Evolutionary conservation across 2,113 vertebrate species (phyloP).

Genomic region (Silurus glanis): DNA sequence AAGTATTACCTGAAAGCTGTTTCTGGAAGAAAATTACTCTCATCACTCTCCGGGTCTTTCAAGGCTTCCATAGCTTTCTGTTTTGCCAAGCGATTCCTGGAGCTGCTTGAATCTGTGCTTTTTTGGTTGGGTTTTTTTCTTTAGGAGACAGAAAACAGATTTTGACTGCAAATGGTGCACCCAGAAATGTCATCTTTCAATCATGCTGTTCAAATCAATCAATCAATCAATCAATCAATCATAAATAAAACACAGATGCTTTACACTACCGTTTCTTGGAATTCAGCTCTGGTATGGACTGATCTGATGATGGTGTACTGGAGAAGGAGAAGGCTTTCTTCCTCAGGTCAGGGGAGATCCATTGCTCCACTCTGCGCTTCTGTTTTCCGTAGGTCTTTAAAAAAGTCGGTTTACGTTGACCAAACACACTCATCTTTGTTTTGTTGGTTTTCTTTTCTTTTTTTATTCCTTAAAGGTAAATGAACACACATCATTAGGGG

Average conservation of each 20-base stretch:
- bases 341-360: constrained; percentile 65
- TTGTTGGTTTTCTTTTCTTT: neutral
- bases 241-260: neutral
- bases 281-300: constrained; percentile 52
- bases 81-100: constrained; percentile 43
- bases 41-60: constrained; percentile 50
- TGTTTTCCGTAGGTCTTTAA: constrained; percentile 70
- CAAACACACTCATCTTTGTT: constrained; percentile 57
- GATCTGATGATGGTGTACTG: constrained; percentile 58
- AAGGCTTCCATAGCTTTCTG: constrained; percentile 42
- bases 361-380: constrained; percentile 60
- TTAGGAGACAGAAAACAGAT: neutral
- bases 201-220: neutral
- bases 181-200: neutral
- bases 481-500: neutral
- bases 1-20: neutral
- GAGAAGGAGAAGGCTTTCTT: constrained; percentile 70
- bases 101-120: neutral
- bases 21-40: constrained; percentile 20
- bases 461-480: neutral
- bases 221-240: neutral
- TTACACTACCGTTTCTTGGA: constrained; percentile 48
- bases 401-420: constrained; percentile 46
- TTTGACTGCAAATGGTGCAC: neutral
- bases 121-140: neutral